A percentile compares a stretch with the other conserved stretches of the same genome.
Evolutionary conservation across 2,888 invertebrate species (phyloP).

Genomic region (Carterocephalus palaemon): DNA sequence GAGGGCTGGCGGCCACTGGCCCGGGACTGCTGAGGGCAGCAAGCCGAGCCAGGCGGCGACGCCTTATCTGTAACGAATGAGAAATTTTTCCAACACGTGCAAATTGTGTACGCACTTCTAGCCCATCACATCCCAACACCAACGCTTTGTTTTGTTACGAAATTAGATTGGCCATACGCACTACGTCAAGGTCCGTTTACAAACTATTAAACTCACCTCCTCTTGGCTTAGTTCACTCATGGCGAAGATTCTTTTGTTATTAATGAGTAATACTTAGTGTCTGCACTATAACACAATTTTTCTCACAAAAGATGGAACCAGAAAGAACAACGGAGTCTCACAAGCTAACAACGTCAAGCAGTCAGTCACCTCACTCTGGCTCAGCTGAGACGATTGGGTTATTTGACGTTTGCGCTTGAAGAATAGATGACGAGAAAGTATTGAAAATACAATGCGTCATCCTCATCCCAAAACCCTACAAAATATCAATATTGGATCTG

Average conservation of each 20-base stretch:
- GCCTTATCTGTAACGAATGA: constrained; percentile 82
- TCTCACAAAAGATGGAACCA: constrained; percentile 51
- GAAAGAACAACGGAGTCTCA: constrained; percentile 55
- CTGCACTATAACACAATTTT: constrained; percentile 52
- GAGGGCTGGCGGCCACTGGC: constrained; percentile 66
- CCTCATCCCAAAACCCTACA: constrained; percentile 43
- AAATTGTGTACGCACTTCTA: constrained; percentile 46
- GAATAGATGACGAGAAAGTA: constrained; percentile 70
- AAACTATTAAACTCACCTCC: constrained; percentile 84
- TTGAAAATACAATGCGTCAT: constrained; percentile 78
- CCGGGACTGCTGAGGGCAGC: constrained; percentile 79
- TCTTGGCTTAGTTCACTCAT: constrained; percentile 94
- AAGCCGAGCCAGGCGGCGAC: constrained; percentile 85
- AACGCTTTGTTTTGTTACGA: constrained; percentile 78
- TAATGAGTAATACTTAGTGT: constrained; percentile 40
- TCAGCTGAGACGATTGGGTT: constrained; percentile 60
- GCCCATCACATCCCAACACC: constrained; percentile 58
- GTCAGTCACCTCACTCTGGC: constrained; percentile 71
- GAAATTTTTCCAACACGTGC: constrained; percentile 53
- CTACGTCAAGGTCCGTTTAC: constrained; percentile 64
- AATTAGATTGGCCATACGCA: constrained; percentile 75
- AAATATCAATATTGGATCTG: constrained; percentile 27
- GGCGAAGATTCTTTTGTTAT: constrained; percentile 44
- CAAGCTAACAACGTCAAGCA: constrained; percentile 72
- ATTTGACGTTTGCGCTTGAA: constrained; percentile 69